A percentile compares a stretch with the other conserved stretches of the same genome.
phyloP scores from a whole-genome alignment of 2,888 invertebrate species.

The Limenitis camilla region DNA sequence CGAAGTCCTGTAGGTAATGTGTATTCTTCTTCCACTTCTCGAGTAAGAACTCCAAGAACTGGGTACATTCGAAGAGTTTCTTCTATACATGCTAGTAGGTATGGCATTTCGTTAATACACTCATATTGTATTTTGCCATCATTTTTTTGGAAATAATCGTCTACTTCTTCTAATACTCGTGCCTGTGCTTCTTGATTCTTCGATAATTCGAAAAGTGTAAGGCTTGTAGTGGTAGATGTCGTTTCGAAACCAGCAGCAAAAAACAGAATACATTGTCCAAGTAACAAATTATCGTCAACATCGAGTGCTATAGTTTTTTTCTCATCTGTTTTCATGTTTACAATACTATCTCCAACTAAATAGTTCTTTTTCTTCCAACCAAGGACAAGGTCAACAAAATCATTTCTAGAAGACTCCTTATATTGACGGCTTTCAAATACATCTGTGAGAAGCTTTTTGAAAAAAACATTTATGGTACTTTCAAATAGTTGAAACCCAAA shows the following conservation, averaged over 20 bases:
- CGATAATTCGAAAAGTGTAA: conserved; percentile 38
- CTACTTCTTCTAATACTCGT: conserved; percentile 35
- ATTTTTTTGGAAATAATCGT: conserved; percentile 30
- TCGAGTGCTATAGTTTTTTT: conserved; percentile 16
- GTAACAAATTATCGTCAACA: conserved; percentile 54
- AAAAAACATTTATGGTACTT: conserved; percentile 31
- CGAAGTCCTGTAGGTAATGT: conserved; percentile 37
- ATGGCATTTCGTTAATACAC: conserved; percentile 38
- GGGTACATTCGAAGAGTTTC: conserved; percentile 46
- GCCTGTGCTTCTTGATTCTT: conserved; percentile 31
- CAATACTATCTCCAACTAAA: conserved; percentile 39
- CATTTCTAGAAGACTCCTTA: conserved; percentile 34
- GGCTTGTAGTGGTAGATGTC: conserved; percentile 33
- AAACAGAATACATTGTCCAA: conserved; percentile 69
- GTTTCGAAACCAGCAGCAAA: conserved; percentile 48
- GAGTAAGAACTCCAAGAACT: conserved; percentile 35
- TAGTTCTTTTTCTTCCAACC: conserved; percentile 33
- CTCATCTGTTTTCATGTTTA: conserved; percentile 26
- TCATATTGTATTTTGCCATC: conserved; percentile 33
- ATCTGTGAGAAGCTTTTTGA: conserved; percentile 30
- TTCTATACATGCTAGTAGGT: conserved; percentile 38
- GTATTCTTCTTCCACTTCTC: conserved; percentile 45
- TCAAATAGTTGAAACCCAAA: conserved; percentile 35
- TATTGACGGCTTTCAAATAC: conserved; percentile 36
- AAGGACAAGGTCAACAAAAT: conserved; percentile 44